Evolutionary conservation across 2,113 vertebrate genomes (phyloP), one percentile per base, ranked within the genome.

Genomic region (Ptilorrhoa leucosticta): DNA sequence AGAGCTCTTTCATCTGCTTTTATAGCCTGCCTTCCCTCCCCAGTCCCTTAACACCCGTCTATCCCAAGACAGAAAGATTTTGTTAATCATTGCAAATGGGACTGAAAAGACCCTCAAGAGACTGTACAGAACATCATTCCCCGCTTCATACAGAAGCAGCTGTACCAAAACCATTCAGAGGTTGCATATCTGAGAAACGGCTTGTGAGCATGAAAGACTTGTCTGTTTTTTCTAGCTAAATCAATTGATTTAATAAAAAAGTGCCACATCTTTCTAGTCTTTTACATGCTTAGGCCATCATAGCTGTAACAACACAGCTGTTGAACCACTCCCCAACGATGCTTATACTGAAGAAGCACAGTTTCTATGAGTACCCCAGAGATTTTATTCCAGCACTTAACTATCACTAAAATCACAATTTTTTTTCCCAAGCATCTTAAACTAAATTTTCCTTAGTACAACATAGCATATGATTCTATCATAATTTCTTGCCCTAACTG

Each of bases 91-190:
- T 70, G 76, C 80, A 92, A 95, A 87, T 16, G 28, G 63, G 75
- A 44, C 75, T 96, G 89, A 80, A 96, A 96, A 83, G 83, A 89
- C 80, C 89, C 93, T 96, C 87, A 65, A 94, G 87, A 92, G 71
- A 89, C 72, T 71, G 77, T 70, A 79, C 28, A 77, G 87, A 92
- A 80, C 83, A 86, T 77, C 83, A 83, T 65, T 89, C 76, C 58
- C 87, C 61, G 54, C 27, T 90, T 89, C 87, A 86, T 14, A 90
- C 37, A 80, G 80, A 77, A 96, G 87, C 96, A 92, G 91, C 94
- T 96, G 96, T 92, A 94, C 83, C 87, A 89, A 94, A 94, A 76
- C 79, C 76, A 91, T 95, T 95, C 94, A 94, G 76, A 91, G 58
- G 58, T 73, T 96, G 87, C 68, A 48, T 79, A 92, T 53, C 6